A percentile compares a stretch with the other conserved stretches of the same genome.
phyloP scores from a whole-genome alignment of 2,888 invertebrate genomes.

The Eudasyphora cyanicolor region DNA sequence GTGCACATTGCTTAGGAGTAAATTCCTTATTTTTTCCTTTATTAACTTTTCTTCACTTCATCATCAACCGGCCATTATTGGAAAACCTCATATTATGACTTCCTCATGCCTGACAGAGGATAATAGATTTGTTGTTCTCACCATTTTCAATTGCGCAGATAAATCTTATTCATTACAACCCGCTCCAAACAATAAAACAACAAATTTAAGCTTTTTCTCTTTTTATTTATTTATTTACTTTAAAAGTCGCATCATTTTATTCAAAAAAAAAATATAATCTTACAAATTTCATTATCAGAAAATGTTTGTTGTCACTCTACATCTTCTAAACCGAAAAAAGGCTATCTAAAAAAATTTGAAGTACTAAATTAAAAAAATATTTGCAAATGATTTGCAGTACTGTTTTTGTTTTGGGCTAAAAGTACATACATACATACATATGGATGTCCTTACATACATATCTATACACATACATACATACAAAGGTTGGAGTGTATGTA shows the following conservation, averaged over 20 bases:
- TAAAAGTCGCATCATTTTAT: constrained; percentile 48
- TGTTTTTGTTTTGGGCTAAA: constrained; percentile 18
- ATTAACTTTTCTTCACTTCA: too few relatives aligned
- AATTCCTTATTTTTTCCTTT: too few relatives aligned
- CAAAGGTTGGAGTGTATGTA: too few relatives aligned
- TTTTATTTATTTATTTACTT: constrained; percentile 54
- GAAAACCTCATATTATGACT: too few relatives aligned
- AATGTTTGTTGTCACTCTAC: constrained; percentile 45
- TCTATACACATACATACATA: neutral
- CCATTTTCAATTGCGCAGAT: too few relatives aligned
- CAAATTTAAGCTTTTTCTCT: neutral
- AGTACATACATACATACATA: too few relatives aligned
- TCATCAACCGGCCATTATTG: too few relatives aligned
- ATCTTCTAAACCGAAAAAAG: constrained; percentile 57
- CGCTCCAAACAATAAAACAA: too few relatives aligned
- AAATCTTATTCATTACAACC: too few relatives aligned
- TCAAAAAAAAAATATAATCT: constrained; percentile 44
- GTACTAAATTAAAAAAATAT: constrained; percentile 54
- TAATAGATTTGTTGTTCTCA: too few relatives aligned
- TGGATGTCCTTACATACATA: constrained; percentile 11
- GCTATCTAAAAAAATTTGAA: constrained; percentile 58
- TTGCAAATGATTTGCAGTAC: constrained; percentile 45
- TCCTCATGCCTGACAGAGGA: too few relatives aligned
- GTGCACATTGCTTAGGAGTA: too few relatives aligned
- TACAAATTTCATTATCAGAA: constrained; percentile 59